Base-by-base conservation (phyloP, 2,888 invertebrate species). In the Melipona beecheii region DNA sequence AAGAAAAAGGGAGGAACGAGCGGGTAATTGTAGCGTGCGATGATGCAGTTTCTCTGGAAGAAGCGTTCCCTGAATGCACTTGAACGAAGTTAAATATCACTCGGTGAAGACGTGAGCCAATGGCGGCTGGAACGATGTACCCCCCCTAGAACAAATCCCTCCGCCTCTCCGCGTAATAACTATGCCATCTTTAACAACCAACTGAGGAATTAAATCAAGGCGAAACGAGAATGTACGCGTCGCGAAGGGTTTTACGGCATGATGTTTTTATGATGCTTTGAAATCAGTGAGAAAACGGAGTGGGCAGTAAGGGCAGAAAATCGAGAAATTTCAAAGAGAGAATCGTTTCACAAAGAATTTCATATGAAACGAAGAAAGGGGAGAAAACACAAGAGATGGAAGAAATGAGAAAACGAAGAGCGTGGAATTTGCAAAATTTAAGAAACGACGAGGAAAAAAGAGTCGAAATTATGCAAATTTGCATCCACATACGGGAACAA, bases 1-100 rank as follows among this genome's bases (percentile, higher is more conserved):
- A 36, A 43, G 64, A 31, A 58, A 65, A 31, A 64, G 36, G 65
- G 76, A 50, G 71, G 83, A 43, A 52, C 52, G 71, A 81, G 24
- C 21, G 31, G 31, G 56, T 56, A 71, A 70, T 56, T 70, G 54
- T 70, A 70, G 70, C 70, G 21, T 70, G 54, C 21, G 31, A 11
- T 70, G 31, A 70, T 70, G 70, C 31, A 19, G 54, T 27, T 70
- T 54, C 54, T 69, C 52, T 24, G 69, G 11, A 54, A 49, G 24
- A 15, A 52, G 54, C 24, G 52, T 69, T 69, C 69, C 31, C 31
- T 69, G 69, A 54, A 54, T 52, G 21, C 52, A 54, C 31, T 54
- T 69, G 52, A 69, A 69, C 50, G 52, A 27, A 52, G 52, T 69
- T 69, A 52, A 69, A 69, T 50, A 69, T 70, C 69, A 31, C 52